Conservation (phyloP, 2,797 vertebrate species). For the Brachyrhaphis roseni region DNA sequence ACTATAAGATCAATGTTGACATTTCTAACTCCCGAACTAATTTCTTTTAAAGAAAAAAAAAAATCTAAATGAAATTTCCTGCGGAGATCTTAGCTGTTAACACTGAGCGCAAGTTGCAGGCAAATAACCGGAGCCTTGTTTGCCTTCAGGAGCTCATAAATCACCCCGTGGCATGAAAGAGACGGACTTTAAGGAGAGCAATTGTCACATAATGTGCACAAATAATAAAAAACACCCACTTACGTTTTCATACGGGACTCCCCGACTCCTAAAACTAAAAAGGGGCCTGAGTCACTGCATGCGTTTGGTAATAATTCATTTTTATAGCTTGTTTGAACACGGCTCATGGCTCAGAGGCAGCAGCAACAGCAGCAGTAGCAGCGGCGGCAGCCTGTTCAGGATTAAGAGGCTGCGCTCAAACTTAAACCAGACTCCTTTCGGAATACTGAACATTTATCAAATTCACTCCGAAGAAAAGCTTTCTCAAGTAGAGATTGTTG, state of each 20-base stretch:
- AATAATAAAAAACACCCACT: slow-evolving; percentile 78
- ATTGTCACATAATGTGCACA: slow-evolving; percentile 92
- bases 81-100: slow-evolving; percentile 49
- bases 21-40: slow-evolving; percentile 26
- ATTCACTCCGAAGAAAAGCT: slow-evolving; percentile 33
- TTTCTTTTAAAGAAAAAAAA: slow-evolving; percentile 10
- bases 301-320: slow-evolving; percentile 80
- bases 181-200: slow-evolving; percentile 96
- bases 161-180: slow-evolving; percentile 96
- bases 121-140: slow-evolving; percentile 73
- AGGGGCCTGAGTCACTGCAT: slow-evolving; percentile 60
- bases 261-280: slow-evolving; percentile 66
- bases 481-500: neutral
- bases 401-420: slow-evolving; percentile 51
- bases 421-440: slow-evolving; percentile 45
- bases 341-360: slow-evolving; percentile 56
- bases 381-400: slow-evolving; percentile 42
- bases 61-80: slow-evolving; percentile 37
- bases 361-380: slow-evolving; percentile 30
- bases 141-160: slow-evolving; percentile 94
- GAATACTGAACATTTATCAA: slow-evolving; percentile 31
- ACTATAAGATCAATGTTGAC: slow-evolving; percentile 19
- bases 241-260: slow-evolving; percentile 77
- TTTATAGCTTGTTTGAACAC: slow-evolving; percentile 83
- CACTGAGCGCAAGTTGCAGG: slow-evolving; percentile 67